These are phyloP conservation scores for Pseudonaja textilis DNA, from an alignment of 2,113 vertebrate species.

Conservation along the genomic window DNA sequence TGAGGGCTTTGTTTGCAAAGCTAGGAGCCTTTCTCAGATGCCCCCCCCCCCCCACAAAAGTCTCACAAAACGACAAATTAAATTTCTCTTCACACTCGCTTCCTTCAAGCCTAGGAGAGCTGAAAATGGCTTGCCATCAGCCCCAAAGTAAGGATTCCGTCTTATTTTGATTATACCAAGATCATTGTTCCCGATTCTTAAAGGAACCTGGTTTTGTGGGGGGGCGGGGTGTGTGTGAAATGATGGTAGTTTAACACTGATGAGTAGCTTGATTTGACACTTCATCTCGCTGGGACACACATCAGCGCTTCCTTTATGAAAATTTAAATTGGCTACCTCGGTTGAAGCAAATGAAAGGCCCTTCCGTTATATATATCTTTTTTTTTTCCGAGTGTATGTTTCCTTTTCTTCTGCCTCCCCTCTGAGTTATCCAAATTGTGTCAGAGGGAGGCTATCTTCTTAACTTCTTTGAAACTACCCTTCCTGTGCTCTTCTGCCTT, in stretches of 20 bases:
- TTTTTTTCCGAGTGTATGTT: slow-evolving; percentile 44
- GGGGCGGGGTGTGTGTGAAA: too few species aligned
- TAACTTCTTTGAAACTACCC: not conserved
- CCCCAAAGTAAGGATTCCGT: slow-evolving; percentile 16
- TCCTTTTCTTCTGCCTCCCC: not conserved
- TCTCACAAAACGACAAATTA: slow-evolving; percentile 1
- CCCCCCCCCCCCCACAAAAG: too few species aligned
- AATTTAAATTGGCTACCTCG: slow-evolving; percentile 66
- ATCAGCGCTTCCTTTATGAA: slow-evolving; percentile 62
- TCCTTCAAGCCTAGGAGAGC: not conserved
- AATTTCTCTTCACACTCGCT: slow-evolving; percentile 9
- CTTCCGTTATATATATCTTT: slow-evolving; percentile 42
- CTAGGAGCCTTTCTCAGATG: not conserved
- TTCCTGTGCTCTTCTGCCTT: not conserved
- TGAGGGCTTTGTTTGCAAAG: not conserved
- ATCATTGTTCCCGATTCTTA: slow-evolving; percentile 50
- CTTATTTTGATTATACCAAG: slow-evolving; percentile 57
- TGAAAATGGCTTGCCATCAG: slow-evolving; percentile 1
- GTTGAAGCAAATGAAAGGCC: slow-evolving; percentile 59
- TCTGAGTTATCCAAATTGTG: slow-evolving; percentile 51
- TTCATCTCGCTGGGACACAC: slow-evolving; percentile 48
- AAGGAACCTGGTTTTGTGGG: slow-evolving; percentile 16
- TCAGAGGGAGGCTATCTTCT: not conserved
- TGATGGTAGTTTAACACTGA: slow-evolving; percentile 58
- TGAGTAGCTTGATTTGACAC: slow-evolving; percentile 46